phyloP scores from a whole-genome alignment of 1,140 invertebrate species.

The Drosophila ogumai region DNA sequence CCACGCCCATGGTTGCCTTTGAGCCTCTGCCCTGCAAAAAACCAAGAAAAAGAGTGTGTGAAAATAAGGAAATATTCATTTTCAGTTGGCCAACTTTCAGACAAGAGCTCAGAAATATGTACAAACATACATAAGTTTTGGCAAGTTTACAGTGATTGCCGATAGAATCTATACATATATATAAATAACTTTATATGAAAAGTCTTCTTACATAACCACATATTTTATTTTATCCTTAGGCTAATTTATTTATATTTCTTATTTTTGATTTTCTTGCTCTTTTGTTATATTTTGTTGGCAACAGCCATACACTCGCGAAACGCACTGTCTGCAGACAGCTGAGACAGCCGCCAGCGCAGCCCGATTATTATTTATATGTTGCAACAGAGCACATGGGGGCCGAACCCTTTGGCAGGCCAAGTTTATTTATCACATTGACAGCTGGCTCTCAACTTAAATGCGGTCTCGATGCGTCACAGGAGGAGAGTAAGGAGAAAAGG shows the following conservation, averaged over 20 bases:
- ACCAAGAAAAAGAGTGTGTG: neutral
- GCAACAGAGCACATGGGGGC: slow-evolving; percentile 27
- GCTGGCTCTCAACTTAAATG: slow-evolving; percentile 75
- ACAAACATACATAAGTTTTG: slow-evolving; percentile 17
- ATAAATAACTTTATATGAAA: neutral
- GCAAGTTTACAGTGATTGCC: neutral
- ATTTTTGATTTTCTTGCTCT: neutral
- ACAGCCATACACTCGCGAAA: slow-evolving; percentile 4
- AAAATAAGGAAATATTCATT: slow-evolving; percentile 5
- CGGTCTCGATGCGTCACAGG: slow-evolving; percentile 60
- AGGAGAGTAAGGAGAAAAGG: neutral
- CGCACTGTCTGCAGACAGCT: slow-evolving; percentile 28
- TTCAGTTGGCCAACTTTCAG: slow-evolving; percentile 16
- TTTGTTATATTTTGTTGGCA: neutral
- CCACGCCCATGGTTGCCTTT: slow-evolving; percentile 45
- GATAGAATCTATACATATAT: neutral
- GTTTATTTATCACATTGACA: slow-evolving; percentile 82
- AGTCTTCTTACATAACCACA: neutral
- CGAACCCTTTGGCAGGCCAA: slow-evolving; percentile 45
- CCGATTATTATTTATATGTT: slow-evolving; percentile 55
- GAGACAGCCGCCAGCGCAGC: slow-evolving; percentile 11
- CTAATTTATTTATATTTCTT: neutral
- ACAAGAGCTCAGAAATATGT: neutral
- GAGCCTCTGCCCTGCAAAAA: slow-evolving; percentile 9
- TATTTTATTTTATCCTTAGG: neutral